A percentile compares a stretch with the other conserved stretches of the same genome.
These are phyloP conservation scores for Steinernema hermaphroditum DNA, from an alignment of 2,888 invertebrate species.

Conservation along the genomic window DNA sequence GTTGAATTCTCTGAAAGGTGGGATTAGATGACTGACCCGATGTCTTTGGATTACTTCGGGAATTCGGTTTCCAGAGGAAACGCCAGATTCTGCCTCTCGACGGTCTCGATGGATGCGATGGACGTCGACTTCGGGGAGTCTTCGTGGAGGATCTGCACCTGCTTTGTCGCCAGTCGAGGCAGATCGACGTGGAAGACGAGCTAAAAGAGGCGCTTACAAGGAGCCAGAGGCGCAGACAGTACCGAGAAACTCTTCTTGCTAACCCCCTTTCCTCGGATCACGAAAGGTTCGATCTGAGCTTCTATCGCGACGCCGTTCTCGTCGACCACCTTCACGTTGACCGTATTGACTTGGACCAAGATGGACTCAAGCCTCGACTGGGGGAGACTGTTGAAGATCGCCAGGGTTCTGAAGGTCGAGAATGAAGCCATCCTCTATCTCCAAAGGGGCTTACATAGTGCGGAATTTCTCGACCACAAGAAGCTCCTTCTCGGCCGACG, in stretches of 20 bases:
- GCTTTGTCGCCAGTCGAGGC: not conserved
- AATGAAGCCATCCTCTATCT: too few species aligned
- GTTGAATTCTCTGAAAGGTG: not conserved
- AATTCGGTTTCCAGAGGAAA: not conserved
- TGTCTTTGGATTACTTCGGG: not conserved
- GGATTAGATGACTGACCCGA: not conserved
- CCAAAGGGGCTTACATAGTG: not conserved
- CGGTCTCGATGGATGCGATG: not conserved
- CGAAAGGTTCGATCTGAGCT: constrained; percentile 3
- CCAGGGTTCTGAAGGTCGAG: not conserved
- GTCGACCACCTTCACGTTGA: not conserved
- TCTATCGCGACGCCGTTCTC: not conserved
- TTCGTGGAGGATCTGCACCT: not conserved
- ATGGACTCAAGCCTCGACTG: not conserved
- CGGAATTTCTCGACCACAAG: not conserved
- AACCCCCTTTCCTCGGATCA: not conserved
- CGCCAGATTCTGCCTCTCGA: not conserved
- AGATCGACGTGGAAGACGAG: not conserved
- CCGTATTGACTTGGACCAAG: not conserved
- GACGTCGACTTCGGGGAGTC: not conserved
- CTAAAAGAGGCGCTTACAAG: not conserved
- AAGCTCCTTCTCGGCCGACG: constrained; percentile 1
- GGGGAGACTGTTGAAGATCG: constrained; percentile 6
- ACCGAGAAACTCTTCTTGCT: not conserved
- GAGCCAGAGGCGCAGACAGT: not conserved